Evolutionary conservation across 2,888 invertebrate species (phyloP), one percentile per base, ranked within the genome.

Genomic region (Pterostichus madidus): DNA sequence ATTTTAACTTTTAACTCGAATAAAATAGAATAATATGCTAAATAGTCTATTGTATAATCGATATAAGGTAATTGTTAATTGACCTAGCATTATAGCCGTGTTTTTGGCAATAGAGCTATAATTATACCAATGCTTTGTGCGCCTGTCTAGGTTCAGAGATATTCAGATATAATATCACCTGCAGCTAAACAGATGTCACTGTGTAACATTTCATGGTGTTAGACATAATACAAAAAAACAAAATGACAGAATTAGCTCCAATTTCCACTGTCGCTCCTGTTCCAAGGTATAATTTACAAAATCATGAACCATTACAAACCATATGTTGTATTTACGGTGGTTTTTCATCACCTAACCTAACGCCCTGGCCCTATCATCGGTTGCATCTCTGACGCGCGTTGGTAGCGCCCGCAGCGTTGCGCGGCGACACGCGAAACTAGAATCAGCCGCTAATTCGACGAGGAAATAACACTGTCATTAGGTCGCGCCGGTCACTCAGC

Each of bases 351-450:
- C 68, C 68, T 44, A 71, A 44, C 8, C 44, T 17, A 44, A 71
- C 68, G 39, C 68, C 68, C 68, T 44, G 15, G 13, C 68, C 11
- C 8, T 13, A 31, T 32, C 35, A 44, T 10, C 13, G 68, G 15
- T 35, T 76, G 53, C 56, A 44, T 35, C 52, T 52, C 46, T 8
- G 24, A 24, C 3, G 24, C 24, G 24, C 24, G 24, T 24, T 24
- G 24, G 24, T 24, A 2, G 24, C 24, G 44, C 78, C 44, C 6
- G n/a, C 52, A 15, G 35, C 46, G 32, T 13, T 7, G 49, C 32
- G 64, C 39, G 49, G 49, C 75, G 56, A 83, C 83, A 83, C 83
- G 83, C 83, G 53, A 83, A 76, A 83, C 83, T 83, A 53, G 83
- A 76, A 83, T 83, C 83, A 83, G 31, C 35, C 32, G 80, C 52